A percentile compares a stretch with the other conserved stretches of the same genome.
phyloP scores from a whole-genome alignment of 2,888 invertebrate genomes.

The Molorchus minor region DNA sequence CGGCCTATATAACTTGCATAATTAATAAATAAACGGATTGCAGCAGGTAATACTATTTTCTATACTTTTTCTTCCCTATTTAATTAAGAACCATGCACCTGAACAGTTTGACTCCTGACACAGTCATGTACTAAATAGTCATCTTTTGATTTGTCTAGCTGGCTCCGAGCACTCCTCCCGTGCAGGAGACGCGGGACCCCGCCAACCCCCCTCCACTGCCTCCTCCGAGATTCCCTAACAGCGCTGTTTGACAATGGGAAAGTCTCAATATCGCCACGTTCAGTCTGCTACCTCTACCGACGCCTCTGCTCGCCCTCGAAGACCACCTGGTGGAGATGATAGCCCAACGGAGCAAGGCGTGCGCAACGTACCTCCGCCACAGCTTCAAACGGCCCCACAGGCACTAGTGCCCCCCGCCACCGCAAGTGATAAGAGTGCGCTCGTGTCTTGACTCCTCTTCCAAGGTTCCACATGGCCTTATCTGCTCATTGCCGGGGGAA shows the following conservation, averaged over 20 bases:
- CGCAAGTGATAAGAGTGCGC: constrained; percentile 25
- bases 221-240: constrained; percentile 81
- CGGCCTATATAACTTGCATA: too few species aligned
- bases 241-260: constrained; percentile 85
- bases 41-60: background rate
- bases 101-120: background rate
- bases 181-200: constrained; percentile 74
- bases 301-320: constrained; percentile 65
- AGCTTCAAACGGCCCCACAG: constrained; percentile 66
- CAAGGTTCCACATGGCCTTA: constrained; percentile 56
- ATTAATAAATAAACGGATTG: background rate
- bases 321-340: constrained; percentile 70
- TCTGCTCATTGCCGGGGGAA: constrained; percentile 47
- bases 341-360: constrained; percentile 69
- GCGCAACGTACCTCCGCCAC: constrained; percentile 74
- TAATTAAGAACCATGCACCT: background rate
- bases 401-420: constrained; percentile 24
- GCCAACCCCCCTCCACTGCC: constrained; percentile 85
- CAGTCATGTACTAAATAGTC: background rate
- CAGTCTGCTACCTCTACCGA: constrained; percentile 62
- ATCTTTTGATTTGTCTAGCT: constrained; percentile 63
- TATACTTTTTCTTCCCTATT: background rate
- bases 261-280: constrained; percentile 68
- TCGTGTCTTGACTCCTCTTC: constrained; percentile 42
- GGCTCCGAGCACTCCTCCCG: constrained; percentile 89